A percentile compares a stretch with the other conserved stretches of the same genome.
These are phyloP conservation scores for Axea sp. DNA, from an alignment of 2,888 invertebrate species.

Conservation along the genomic window DNA sequence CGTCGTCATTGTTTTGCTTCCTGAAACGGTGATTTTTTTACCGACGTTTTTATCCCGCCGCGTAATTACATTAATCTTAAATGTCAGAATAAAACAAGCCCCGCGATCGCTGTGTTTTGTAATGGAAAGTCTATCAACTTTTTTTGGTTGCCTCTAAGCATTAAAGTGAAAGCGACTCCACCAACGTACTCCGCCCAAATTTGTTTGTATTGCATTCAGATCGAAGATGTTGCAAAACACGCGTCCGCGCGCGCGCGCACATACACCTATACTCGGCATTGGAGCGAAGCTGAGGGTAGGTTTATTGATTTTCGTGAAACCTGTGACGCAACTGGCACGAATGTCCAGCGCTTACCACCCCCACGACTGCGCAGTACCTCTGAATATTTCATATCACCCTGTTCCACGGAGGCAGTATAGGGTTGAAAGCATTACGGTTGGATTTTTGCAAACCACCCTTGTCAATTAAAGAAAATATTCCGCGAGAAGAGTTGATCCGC, in stretches of 20 bases:
- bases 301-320: too few species aligned
- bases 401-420: conserved; percentile 68
- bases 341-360: conserved; percentile 25
- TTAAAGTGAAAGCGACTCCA: conserved; percentile 57
- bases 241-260: conserved; percentile 7
- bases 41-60: conserved; percentile 31
- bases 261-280: too few species aligned
- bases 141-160: conserved; percentile 50
- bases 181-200: conserved; percentile 56
- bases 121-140: conserved; percentile 61
- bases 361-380: conserved; percentile 30
- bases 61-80: conserved; percentile 59
- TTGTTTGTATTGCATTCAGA: conserved; percentile 55
- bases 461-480: conserved; percentile 4
- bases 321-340: too few species aligned
- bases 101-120: conserved; percentile 37
- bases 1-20: conserved; percentile 53
- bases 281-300: too few species aligned
- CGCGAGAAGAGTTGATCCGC: too few species aligned
- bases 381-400: conserved; percentile 64
- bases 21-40: conserved; percentile 32
- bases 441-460: conserved; percentile 48
- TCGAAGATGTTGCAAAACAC: conserved; percentile 45
- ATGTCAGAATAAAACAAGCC: conserved; percentile 59
- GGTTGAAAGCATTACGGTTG: conserved; percentile 70